A percentile compares a stretch with the other conserved stretches of the same genome.
Evolutionary conservation across 2,888 invertebrate species (phyloP).

Genomic region (Hemicrepidius hirtus): DNA sequence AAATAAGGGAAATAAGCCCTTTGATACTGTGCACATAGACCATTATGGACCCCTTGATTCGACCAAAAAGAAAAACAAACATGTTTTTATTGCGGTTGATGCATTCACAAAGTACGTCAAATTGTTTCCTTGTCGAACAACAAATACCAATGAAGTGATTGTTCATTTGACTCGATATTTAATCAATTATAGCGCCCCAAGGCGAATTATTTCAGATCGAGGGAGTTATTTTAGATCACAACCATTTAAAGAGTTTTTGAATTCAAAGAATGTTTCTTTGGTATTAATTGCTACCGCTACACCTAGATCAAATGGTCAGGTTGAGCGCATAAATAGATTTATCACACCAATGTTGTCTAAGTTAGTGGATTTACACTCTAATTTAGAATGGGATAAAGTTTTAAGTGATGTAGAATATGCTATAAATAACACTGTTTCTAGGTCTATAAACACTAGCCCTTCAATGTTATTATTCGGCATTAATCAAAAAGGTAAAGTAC

Average conservation of each 20-base stretch:
- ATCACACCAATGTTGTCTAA: constrained; percentile 51
- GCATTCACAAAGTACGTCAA: constrained; percentile 25
- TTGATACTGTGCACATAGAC: constrained; percentile 31
- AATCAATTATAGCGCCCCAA: constrained; percentile 45
- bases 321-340: constrained; percentile 51
- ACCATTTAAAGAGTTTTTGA: constrained; percentile 47
- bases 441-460: constrained; percentile 59
- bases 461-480: constrained; percentile 62
- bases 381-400: constrained; percentile 50
- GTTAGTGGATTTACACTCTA: constrained; percentile 32
- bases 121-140: constrained; percentile 18
- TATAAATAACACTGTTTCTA: constrained; percentile 58
- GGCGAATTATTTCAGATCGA: constrained; percentile 51
- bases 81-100: constrained; percentile 17
- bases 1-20: constrained; percentile 23
- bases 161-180: constrained; percentile 25
- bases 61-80: neutral
- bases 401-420: constrained; percentile 55
- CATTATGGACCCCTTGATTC: constrained; percentile 23
- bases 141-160: constrained; percentile 12
- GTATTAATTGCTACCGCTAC: constrained; percentile 51
- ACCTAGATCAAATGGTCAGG: constrained; percentile 55
- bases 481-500: constrained; percentile 54
- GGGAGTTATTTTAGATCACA: constrained; percentile 51
- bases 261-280: constrained; percentile 42